Base-by-base conservation (phyloP, 1,140 invertebrate genomes). In the Leucophenga varia region DNA sequence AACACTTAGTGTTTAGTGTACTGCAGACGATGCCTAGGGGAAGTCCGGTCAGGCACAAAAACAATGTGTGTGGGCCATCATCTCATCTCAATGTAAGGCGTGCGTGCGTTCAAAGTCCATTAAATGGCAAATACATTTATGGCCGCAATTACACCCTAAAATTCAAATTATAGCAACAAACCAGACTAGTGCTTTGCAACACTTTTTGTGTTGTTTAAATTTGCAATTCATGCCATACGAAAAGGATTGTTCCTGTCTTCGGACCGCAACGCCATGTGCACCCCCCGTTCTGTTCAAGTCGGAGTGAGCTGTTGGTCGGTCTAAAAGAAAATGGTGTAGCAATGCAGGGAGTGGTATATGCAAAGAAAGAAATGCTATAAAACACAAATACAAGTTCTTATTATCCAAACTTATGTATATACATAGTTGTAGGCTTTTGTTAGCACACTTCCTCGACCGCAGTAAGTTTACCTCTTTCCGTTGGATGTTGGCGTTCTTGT, bases 111-210 rank as follows among this genome's bases (percentile, higher is more conserved):
- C 53, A 47, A 46, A 49, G 44, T 47, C 56, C 59, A 63, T 59
- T 67, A 67, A 67, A 58, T 40, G 55, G 59, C 55, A 65, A 68
- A 68, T 70, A 71, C 68, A 71, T 71, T 71, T 71, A 71, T 71
- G 63, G 54, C 60, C 56, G 47, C 64, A 71, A 71, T 71, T 71
- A 71, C 60, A 64, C 67, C 64, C 64, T 71, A 71, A 71, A 71
- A 71, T 64, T 71, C 64, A 71, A 71, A 71, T 71, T 67, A 67
- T 67, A 67, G 63, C 50, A 63, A 67, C 63, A 67, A 65, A 65
- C 61, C 60, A 53, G 57, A 60, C 59, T 57, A 57, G 57, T 57
- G 64, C 55, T 53, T 57, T 60, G 47, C 22, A 10, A n/a, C n/a
- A n/a, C n/a, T n/a, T n/a, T n/a, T n/a, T n/a, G n/a, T n/a, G 22